Conservation (phyloP, 2,888 invertebrate genomes). For the Brachyopa scutellaris region DNA sequence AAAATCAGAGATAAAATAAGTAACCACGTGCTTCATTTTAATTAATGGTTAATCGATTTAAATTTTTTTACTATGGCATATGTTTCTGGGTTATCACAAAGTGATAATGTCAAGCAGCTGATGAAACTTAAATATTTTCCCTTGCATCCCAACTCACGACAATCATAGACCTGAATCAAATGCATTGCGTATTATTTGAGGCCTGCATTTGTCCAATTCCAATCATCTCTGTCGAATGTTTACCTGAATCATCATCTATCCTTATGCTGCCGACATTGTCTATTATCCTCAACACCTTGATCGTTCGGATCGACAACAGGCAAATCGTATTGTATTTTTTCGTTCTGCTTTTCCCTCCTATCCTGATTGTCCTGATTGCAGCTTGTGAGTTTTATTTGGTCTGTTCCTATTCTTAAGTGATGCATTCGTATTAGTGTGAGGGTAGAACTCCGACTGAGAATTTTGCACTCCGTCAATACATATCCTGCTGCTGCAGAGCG, state of each 20-base stretch:
- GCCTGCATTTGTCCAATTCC: not conserved
- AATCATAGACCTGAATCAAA: not conserved
- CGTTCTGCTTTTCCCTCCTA: conserved; percentile 10
- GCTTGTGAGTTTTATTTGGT: conserved; percentile 40
- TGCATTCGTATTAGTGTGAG: conserved; percentile 5
- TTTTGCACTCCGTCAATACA: conserved; percentile 40
- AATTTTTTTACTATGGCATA: conserved; percentile 19
- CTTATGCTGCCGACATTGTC: conserved; percentile 12
- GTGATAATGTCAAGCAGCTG: conserved; percentile 45
- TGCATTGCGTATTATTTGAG: not conserved
- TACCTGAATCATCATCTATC: conserved; percentile 31
- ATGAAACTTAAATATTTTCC: conserved; percentile 8
- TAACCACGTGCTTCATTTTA: not conserved
- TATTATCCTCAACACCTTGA: conserved; percentile 66
- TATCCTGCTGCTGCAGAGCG: conserved; percentile 38
- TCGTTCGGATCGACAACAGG: conserved; percentile 40
- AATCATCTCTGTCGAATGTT: not conserved
- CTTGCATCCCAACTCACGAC: not conserved
- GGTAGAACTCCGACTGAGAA: conserved; percentile 22
- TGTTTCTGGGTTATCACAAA: conserved; percentile 13
- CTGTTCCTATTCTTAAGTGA: conserved; percentile 29
- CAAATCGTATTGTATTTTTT: conserved; percentile 20
- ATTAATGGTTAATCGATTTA: too few species aligned
- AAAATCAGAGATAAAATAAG: too few species aligned
- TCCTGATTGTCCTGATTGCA: conserved; percentile 52